These are phyloP conservation scores for Rhinopomastus cyanomelas DNA, from an alignment of 2,113 vertebrate species.

Conservation along the genomic window DNA sequence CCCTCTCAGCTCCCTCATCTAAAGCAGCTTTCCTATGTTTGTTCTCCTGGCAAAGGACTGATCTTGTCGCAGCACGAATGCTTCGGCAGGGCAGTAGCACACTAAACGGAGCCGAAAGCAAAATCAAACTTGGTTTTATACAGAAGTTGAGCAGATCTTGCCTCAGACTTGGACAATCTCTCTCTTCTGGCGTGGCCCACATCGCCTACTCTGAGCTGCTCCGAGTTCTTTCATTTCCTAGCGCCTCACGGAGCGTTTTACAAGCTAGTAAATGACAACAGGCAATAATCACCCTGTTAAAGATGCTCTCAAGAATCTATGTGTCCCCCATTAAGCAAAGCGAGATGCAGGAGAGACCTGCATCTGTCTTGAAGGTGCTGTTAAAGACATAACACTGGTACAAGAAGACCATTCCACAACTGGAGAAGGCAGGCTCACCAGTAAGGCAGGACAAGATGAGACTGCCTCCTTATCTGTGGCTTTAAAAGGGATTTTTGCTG, in stretches of 20 bases:
- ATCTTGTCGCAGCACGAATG: background rate
- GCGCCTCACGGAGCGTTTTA: background rate
- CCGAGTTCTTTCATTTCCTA: background rate
- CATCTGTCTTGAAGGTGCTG: background rate
- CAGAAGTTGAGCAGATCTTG: background rate
- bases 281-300: background rate
- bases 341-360: background rate
- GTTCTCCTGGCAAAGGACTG: background rate
- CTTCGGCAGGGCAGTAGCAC: background rate
- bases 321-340: background rate
- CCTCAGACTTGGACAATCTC: background rate
- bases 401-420: background rate
- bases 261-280: background rate
- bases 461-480: background rate
- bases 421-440: background rate
- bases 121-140: background rate
- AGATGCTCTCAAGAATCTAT: background rate
- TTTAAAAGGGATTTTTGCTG: slow-evolving; percentile 5
- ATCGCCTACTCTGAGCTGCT: background rate
- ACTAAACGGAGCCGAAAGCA: background rate
- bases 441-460: background rate
- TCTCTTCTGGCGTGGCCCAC: background rate
- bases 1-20: background rate
- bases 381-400: background rate
- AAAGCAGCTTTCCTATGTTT: background rate